A percentile compares a stretch with the other conserved stretches of the same genome.
phyloP scores from a whole-genome alignment of 1,140 invertebrate genomes.

The Acromyrmex charruanus region DNA sequence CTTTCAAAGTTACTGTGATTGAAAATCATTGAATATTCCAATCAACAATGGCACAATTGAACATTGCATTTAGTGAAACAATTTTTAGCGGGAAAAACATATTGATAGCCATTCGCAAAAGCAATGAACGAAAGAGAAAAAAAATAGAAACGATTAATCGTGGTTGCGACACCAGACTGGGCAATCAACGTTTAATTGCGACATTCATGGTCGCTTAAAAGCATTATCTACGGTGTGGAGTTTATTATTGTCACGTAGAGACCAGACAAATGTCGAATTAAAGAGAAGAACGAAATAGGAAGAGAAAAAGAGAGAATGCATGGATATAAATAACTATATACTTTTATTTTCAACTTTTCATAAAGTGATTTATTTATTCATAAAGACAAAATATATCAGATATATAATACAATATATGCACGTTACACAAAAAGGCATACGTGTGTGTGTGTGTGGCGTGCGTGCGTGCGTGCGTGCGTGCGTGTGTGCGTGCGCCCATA shows the following conservation, averaged over 20 bases:
- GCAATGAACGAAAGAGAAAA: neutral
- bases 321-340: neutral
- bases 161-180: neutral
- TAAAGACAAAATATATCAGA: neutral
- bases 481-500: too few relatives aligned
- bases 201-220: conserved; percentile 45
- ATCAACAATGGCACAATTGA: neutral
- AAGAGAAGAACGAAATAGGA: neutral
- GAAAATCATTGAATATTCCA: neutral
- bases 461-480: too few relatives aligned
- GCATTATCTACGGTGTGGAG: conserved; percentile 9
- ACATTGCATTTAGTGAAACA: neutral
- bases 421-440: neutral
- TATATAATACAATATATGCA: neutral
- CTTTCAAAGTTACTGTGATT: neutral
- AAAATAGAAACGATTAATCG: conserved; percentile 14
- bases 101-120: neutral
- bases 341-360: conserved; percentile 4
- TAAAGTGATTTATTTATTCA: neutral
- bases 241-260: conserved; percentile 43
- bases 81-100: conserved; percentile 32
- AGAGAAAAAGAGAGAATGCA: neutral
- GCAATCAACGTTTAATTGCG: conserved; percentile 57
- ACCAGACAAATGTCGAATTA: conserved; percentile 23
- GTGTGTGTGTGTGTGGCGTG: too few relatives aligned